These are phyloP conservation scores for Sarcophaga carnaria DNA, from an alignment of 2,888 invertebrate genomes.

Conservation along the genomic window DNA sequence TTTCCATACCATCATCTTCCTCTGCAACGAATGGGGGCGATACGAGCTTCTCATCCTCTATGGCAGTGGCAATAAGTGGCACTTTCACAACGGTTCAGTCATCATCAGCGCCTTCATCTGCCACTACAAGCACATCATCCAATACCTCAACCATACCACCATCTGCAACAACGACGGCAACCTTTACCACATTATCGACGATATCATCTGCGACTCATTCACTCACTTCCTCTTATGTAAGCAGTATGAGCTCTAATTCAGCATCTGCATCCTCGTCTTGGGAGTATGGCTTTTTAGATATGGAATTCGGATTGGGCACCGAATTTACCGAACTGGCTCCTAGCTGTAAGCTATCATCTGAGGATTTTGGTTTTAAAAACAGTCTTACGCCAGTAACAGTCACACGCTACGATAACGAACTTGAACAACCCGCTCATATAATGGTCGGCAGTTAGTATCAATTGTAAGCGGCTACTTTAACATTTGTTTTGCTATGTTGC, in stretches of 20 bases:
- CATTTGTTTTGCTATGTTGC: constrained; percentile 37
- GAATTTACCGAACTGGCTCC: constrained; percentile 83
- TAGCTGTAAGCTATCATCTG: constrained; percentile 83
- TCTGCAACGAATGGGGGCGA: constrained; percentile 41
- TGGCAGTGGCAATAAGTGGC: constrained; percentile 78
- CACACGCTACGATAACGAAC: constrained; percentile 81
- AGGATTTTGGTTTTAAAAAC: constrained; percentile 83
- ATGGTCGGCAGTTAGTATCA: constrained; percentile 83
- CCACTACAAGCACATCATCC: constrained; percentile 38
- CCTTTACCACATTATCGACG: constrained; percentile 79
- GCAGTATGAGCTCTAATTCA: constrained; percentile 75
- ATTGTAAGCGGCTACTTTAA: constrained; percentile 74
- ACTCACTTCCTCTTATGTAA: constrained; percentile 79
- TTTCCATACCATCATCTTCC: constrained; percentile 60
- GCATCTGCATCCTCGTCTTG: constrained; percentile 78
- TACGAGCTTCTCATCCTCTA: constrained; percentile 57
- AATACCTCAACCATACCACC: constrained; percentile 63
- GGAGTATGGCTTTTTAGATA: constrained; percentile 81
- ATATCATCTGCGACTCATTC: constrained; percentile 80
- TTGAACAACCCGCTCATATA: constrained; percentile 84
- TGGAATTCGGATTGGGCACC: constrained; percentile 82
- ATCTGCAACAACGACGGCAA: constrained; percentile 76
- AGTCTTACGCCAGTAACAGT: constrained; percentile 80
- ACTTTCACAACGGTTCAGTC: constrained; percentile 78
- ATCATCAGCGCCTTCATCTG: constrained; percentile 49